Evolutionary conservation across 1,140 invertebrate species (phyloP).

Genomic region (Stegodyphus dumicola): DNA sequence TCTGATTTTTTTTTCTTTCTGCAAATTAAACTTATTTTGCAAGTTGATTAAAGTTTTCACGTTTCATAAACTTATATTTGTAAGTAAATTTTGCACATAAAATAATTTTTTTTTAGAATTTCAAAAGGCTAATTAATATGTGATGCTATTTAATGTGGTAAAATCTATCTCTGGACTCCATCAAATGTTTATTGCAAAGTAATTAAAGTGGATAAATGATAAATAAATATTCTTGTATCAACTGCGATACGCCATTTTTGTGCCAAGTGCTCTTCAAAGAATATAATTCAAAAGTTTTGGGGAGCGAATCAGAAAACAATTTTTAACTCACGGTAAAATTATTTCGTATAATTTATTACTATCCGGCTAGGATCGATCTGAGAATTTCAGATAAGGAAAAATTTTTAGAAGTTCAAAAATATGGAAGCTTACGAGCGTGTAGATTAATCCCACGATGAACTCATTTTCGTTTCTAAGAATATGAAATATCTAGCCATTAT

Average conservation of each 20-base stretch:
- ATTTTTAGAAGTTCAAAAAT: not conserved
- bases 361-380: constrained; percentile 40
- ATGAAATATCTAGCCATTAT: not conserved
- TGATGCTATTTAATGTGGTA: not conserved
- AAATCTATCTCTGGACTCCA: not conserved
- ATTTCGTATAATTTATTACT: not conserved
- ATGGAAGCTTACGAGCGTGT: not conserved
- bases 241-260: constrained; percentile 17
- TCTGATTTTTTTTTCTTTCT: no score
- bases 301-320: not conserved
- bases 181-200: not conserved
- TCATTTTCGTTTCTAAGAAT: not conserved
- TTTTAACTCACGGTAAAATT: not conserved
- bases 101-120: not conserved
- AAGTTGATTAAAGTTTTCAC: no score
- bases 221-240: not conserved
- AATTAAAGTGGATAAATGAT: not conserved
- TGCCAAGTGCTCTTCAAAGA: constrained; percentile 38
- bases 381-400: not conserved
- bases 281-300: not conserved
- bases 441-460: not conserved
- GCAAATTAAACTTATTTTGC: no score
- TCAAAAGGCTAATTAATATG: not conserved
- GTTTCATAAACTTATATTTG: not conserved
- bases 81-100: not conserved